These are phyloP conservation scores for Ormyrus nitidulus DNA, from an alignment of 2,888 invertebrate genomes.

Conservation along the genomic window DNA sequence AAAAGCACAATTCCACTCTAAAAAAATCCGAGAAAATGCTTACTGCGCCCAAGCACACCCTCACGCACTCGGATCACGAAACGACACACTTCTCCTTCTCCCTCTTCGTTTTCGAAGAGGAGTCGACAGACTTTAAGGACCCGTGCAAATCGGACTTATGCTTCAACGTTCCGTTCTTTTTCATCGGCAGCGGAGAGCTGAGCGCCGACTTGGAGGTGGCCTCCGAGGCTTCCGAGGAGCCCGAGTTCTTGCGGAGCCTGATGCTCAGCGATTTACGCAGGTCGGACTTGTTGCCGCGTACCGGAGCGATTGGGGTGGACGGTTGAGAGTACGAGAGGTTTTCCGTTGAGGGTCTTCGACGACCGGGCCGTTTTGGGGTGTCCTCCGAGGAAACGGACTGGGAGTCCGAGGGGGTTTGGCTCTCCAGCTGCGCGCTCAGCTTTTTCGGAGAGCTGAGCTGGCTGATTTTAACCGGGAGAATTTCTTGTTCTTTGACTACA, in stretches of 20 bases:
- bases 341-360: slow-evolving; percentile 57
- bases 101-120: slow-evolving; percentile 62
- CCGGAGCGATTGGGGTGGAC: slow-evolving; percentile 13
- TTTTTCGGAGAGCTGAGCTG: slow-evolving; percentile 34
- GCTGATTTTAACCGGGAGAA: slow-evolving; percentile 19
- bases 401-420: background rate
- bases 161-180: slow-evolving; percentile 18
- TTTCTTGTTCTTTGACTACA: slow-evolving; percentile 30
- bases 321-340: slow-evolving; percentile 31
- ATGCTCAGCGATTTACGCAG: slow-evolving; percentile 33
- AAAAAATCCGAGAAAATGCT: slow-evolving; percentile 19
- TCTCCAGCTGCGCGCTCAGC: slow-evolving; percentile 35
- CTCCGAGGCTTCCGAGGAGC: slow-evolving; percentile 12
- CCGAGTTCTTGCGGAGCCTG: slow-evolving; percentile 30
- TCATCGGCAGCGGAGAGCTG: slow-evolving; percentile 18
- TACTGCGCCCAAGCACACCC: slow-evolving; percentile 37
- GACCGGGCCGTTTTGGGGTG: slow-evolving; percentile 58
- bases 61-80: slow-evolving; percentile 59
- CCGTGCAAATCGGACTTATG: slow-evolving; percentile 59
- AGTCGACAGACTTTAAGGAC: slow-evolving; percentile 63
- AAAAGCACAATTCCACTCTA: background rate
- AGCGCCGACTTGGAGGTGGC: slow-evolving; percentile 19
- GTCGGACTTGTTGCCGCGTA: slow-evolving; percentile 10
- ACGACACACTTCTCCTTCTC: slow-evolving; percentile 70
- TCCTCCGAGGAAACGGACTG: background rate